Evolutionary conservation across 2,888 invertebrate species (phyloP), one percentile per base, ranked within the genome.

Genomic region (Drosophila bunnanda): DNA sequence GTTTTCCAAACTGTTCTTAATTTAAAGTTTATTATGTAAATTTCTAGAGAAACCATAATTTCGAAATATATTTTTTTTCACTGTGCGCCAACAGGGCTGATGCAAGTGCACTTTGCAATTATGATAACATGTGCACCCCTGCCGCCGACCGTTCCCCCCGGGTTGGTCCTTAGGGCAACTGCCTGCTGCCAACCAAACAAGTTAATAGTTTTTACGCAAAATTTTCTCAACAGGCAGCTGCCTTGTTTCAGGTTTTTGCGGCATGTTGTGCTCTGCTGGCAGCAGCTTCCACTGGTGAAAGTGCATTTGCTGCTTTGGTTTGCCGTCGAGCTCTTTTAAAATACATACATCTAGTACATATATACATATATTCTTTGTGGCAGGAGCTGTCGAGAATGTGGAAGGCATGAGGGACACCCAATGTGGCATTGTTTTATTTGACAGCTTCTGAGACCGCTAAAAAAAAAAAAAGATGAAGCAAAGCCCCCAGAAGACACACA

Each of bases 151-250:
- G 50, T 36, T 36, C 46, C 28, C 60, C 61, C 44, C 12, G 25
- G 32, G 48, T 32, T 13, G 36, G n/a, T 54, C 48, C 71, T 70
- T 53, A 55, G 59, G 70, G 48, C 48, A 57, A 57, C 57, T 44
- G 70, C 55, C 53, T 59, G 64, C 71, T 57, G 54, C 65, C 62
- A 60, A 75, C 65, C 56, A 77, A 75, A 75, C 69, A 80, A 80
- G 82, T 80, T 77, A 79, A 80, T 82, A 85, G 76, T 78, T 85
- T 82, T 77, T 73, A 77, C 70, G 71, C 70, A 78, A 76, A 72
- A 77, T 73, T 68, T 66, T 75, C 76, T 59, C 72, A 79, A 61
- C 38, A 76, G 71, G 66, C 80, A 84, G 85, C 79, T 84, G 81
- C 70, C 78, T 61, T 64, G 53, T 72, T 80, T 82, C 67, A 38